phyloP scores from a whole-genome alignment of 2,113 vertebrate species.

The Myotis brandtii region DNA sequence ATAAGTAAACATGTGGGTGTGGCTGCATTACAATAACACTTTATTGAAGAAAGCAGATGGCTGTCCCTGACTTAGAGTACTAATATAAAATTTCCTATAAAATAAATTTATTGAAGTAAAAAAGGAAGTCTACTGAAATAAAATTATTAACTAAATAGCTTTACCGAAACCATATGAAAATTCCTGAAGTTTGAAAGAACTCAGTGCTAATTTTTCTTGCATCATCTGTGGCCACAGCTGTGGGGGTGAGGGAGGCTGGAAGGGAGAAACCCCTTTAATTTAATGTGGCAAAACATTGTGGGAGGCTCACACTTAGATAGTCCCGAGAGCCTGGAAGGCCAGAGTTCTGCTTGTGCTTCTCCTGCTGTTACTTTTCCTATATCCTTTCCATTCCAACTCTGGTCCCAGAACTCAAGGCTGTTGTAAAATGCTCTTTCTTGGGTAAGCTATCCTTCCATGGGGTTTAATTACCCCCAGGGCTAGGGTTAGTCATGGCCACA shows the following conservation, averaged over 20 bases:
- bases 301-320: background rate
- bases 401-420: background rate
- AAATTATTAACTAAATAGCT: constrained; percentile 39
- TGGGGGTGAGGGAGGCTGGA: background rate
- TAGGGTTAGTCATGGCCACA: background rate
- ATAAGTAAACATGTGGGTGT: background rate
- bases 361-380: background rate
- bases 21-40: background rate
- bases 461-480: background rate
- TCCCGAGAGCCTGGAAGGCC: background rate
- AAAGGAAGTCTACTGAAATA: constrained; percentile 63
- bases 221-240: constrained; percentile 49
- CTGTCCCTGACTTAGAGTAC: background rate
- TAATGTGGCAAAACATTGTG: background rate
- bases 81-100: constrained; percentile 61
- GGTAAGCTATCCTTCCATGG: background rate
- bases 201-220: constrained; percentile 45
- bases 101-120: constrained; percentile 56
- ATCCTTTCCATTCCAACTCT: background rate
- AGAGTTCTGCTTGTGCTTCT: background rate
- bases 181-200: constrained; percentile 40
- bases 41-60: constrained; percentile 44
- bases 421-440: background rate
- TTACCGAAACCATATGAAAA: constrained; percentile 62
- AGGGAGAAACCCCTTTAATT: background rate